Conservation (phyloP, 2,797 vertebrate genomes). For the Paramormyrops hopkinsi region DNA sequence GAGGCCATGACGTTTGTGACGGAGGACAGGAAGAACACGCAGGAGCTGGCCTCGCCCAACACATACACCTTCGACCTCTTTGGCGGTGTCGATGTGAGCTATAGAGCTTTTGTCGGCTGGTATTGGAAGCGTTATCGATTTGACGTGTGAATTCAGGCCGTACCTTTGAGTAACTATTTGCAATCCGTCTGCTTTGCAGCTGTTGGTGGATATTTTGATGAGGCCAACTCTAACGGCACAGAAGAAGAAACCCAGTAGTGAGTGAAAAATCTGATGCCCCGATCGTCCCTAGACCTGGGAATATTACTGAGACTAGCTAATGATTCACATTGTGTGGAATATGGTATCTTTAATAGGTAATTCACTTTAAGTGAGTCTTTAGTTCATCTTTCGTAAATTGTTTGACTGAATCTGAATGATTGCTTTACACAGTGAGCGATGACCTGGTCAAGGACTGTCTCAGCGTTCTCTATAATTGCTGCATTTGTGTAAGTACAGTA, state of each 20-base stretch:
- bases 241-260: conserved; percentile 89
- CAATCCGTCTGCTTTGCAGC: conserved; percentile 52
- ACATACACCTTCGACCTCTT: conserved; percentile 96
- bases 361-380: not conserved
- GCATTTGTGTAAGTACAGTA: conserved; percentile 88
- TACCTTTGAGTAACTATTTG: not conserved
- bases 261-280: conserved; percentile 46
- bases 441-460: conserved; percentile 96
- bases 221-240: conserved; percentile 89
- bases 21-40: conserved; percentile 85
- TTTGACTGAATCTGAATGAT: not conserved
- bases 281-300: not conserved
- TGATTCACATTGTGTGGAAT: not conserved
- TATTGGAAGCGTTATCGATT: not conserved
- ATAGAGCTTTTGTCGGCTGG: too few relatives aligned
- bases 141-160: not conserved
- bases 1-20: conserved; percentile 97
- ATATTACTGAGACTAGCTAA: not conserved
- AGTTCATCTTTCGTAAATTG: not conserved
- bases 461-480: conserved; percentile 96
- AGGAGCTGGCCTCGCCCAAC: conserved; percentile 86
- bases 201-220: conserved; percentile 97
- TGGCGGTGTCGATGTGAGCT: conserved; percentile 94
- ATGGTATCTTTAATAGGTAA: not conserved
- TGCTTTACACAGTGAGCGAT: conserved; percentile 77